phyloP scores from a whole-genome alignment of 2,888 invertebrate species.

The Meteorus cinctellus region DNA sequence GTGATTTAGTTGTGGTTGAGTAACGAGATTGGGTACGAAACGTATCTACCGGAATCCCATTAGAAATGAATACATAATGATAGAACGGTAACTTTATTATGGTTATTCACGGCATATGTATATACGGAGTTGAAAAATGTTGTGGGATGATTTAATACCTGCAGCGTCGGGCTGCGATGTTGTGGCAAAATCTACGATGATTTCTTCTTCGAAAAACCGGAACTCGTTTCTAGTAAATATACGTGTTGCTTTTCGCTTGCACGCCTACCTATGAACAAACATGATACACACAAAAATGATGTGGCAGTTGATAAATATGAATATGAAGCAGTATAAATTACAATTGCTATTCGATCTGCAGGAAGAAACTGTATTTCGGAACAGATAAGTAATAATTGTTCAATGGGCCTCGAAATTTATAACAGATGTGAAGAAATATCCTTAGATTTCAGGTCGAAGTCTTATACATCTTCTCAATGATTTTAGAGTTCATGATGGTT shows the following conservation, averaged over 20 bases:
- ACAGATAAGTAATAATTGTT: constrained; percentile 44
- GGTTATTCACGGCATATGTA: background rate
- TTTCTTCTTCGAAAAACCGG: constrained; percentile 27
- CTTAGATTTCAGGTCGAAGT: constrained; percentile 4
- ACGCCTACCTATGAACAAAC: constrained; percentile 68
- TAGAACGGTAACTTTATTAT: too few species aligned
- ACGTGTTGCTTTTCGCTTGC: constrained; percentile 83
- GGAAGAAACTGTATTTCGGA: constrained; percentile 1
- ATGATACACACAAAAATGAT: constrained; percentile 22
- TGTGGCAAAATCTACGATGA: constrained; percentile 26
- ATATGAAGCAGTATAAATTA: background rate
- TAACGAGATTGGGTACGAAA: background rate
- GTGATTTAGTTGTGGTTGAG: background rate
- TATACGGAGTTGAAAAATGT: constrained; percentile 23
- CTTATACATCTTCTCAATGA: background rate
- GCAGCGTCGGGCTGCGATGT: constrained; percentile 33
- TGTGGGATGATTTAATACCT: constrained; percentile 43
- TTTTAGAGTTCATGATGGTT: background rate
- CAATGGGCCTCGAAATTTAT: constrained; percentile 39
- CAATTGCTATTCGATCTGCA: background rate
- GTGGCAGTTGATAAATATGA: constrained; percentile 18
- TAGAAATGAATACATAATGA: too few species aligned
- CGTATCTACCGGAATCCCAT: too few species aligned
- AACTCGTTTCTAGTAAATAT: constrained; percentile 81
- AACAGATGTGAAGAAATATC: constrained; percentile 36